Evolutionary conservation across 2,113 vertebrate genomes (phyloP), one percentile per base, ranked within the genome.

Genomic region (Laticauda laticaudata): DNA sequence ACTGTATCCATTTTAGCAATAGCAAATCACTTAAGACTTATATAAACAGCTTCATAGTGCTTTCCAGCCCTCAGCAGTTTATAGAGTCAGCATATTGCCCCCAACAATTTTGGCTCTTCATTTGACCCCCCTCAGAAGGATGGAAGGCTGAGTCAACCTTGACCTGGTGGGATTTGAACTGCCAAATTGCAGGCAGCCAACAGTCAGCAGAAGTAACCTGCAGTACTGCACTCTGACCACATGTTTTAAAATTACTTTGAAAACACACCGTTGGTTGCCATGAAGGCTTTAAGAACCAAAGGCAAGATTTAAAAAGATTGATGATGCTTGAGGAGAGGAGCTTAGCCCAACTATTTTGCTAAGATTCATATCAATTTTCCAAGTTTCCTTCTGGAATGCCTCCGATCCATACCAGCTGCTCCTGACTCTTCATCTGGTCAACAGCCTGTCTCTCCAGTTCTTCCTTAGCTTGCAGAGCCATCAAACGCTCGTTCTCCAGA

Each of bases 361-460:
- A 64, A 23, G 12, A 53, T 64, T 86, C 9, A 39, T 86, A 85
- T 21, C 1, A 2, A 34, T 90, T 45, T 87, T 59, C 51, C 54
- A 18, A 4, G 8, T 91, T 59, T n/a, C 2, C 26, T 92, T 92
- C 53, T 89, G 91, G 93, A 55, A 29, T 4, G 29, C 5, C 8
- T 6, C 9, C 5, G 21, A 2, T 92, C 91, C 98, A 97, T 97
- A 99, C 99, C 99, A 99, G 98, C 96, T 99, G 99, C 95, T 99
- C 99, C 97, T 99, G 99, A 97, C 97, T 99, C 98, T 98, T 99
- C 12, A 99, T 97, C 97, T 99, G 99, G 96, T 99, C 98, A 94
- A 97, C 98, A 0, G 98, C 98, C 96, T 99, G 98, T 92, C 97
- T 98, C 96, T 98, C 98, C 97, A 99, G 97, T 96, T 99, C 99